Percentiles rank a stretch among this genome's conserved stretches.
Evolutionary conservation across 2,113 vertebrate genomes (phyloP).

Genomic region (Labrus mixtus): DNA sequence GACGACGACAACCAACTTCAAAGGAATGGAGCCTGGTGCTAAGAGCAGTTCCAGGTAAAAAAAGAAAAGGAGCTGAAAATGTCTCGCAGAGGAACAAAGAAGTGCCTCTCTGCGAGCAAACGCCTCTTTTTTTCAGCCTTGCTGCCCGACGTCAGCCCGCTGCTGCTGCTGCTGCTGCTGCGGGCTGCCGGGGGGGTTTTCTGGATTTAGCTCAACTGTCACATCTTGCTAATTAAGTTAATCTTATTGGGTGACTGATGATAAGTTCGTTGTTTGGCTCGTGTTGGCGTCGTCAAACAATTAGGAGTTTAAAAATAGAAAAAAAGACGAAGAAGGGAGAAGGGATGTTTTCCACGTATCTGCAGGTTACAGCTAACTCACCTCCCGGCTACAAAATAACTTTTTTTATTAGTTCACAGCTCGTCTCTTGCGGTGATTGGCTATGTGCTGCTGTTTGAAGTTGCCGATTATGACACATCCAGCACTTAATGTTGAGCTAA

Average conservation of each 20-base stretch:
- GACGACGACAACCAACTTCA: slow-evolving; percentile 95
- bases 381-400: slow-evolving; percentile 26
- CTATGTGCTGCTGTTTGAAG: not conserved
- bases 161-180: not conserved
- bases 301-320: not conserved
- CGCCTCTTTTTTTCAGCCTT: slow-evolving; percentile 49
- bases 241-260: slow-evolving; percentile 62
- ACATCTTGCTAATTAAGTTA: slow-evolving; percentile 73
- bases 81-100: slow-evolving; percentile 81
- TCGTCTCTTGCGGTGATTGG: not conserved
- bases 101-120: slow-evolving; percentile 59
- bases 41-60: slow-evolving; percentile 95
- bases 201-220: slow-evolving; percentile 70
- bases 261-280: slow-evolving; percentile 46
- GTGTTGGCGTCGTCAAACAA: not conserved
- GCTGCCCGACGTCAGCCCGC: slow-evolving; percentile 16
- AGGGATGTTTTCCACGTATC: not conserved
- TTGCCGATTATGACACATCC: not conserved
- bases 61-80: slow-evolving; percentile 56
- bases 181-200: slow-evolving; percentile 35
- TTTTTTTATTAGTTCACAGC: slow-evolving; percentile 22
- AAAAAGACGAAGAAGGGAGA: not conserved
- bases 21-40: slow-evolving; percentile 93
- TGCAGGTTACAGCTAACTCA: too few species aligned
- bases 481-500: not conserved